phyloP scores from a whole-genome alignment of 2,888 invertebrate species.

The Tiliacea aurago region DNA sequence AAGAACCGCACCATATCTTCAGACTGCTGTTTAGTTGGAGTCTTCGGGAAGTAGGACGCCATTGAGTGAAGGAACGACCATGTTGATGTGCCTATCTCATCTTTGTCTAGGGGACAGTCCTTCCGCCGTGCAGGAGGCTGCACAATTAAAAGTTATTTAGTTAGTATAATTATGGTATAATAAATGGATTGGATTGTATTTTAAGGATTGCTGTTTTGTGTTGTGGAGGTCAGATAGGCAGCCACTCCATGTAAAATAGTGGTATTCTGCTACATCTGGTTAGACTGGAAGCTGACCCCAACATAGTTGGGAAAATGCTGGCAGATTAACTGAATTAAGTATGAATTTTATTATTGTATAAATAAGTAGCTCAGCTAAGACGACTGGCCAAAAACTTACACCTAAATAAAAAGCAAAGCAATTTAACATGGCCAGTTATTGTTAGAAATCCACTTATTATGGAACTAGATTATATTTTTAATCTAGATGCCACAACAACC shows the following conservation, averaged over 20 bases:
- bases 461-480: background rate
- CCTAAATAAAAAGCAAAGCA: background rate
- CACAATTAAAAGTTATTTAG: background rate
- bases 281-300: no score
- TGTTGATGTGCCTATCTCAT: conserved; percentile 94
- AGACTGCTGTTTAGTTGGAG: conserved; percentile 93
- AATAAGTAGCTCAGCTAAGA: background rate
- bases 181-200: no score
- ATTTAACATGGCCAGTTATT: background rate
- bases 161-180: background rate
- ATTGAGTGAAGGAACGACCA: conserved; percentile 99
- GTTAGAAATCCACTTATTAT: background rate
- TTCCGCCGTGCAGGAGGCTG: conserved; percentile 65
- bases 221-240: no score
- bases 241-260: no score
- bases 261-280: no score
- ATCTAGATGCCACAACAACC: background rate
- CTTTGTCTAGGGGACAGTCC: conserved; percentile 95
- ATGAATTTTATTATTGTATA: background rate
- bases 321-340: no score
- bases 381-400: background rate
- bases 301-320: no score
- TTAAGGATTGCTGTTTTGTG: no score
- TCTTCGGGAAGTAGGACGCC: conserved; percentile 97
- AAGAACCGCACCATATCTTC: conserved; percentile 95